phyloP scores from a whole-genome alignment of 2,888 invertebrate species.

The Teleogryllus oceanicus region DNA sequence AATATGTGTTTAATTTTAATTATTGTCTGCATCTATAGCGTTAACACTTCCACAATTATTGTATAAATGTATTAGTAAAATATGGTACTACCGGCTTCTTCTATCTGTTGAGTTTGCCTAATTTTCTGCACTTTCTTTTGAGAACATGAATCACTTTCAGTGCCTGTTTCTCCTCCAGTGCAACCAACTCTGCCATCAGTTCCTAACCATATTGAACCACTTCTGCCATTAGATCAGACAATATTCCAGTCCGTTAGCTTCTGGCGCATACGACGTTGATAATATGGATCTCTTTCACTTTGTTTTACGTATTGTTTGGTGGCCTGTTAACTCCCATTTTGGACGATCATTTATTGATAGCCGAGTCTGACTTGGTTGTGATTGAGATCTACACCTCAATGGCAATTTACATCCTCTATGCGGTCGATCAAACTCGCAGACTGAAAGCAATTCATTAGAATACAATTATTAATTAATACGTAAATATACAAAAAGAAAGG shows the following conservation, averaged over 20 bases:
- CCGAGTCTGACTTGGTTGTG: slow-evolving; percentile 29
- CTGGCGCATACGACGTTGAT: slow-evolving; percentile 56
- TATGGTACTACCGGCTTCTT: slow-evolving; percentile 32
- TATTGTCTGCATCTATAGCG: too few relatives aligned
- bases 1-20: too few relatives aligned
- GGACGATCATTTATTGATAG: slow-evolving; percentile 43
- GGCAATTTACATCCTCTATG: slow-evolving; percentile 31
- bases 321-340: slow-evolving; percentile 55
- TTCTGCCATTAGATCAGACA: neutral
- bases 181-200: neutral
- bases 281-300: slow-evolving; percentile 84
- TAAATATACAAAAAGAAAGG: neutral
- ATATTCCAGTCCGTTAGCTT: neutral
- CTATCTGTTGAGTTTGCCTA: slow-evolving; percentile 31
- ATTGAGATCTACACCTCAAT: slow-evolving; percentile 32
- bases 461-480: too few relatives aligned
- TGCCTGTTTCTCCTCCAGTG: slow-evolving; percentile 28
- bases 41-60: neutral
- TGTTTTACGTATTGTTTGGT: slow-evolving; percentile 79
- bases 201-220: neutral
- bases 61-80: neutral
- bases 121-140: neutral
- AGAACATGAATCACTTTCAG: slow-evolving; percentile 31
- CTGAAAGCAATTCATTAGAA: neutral
- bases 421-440: slow-evolving; percentile 35